Conservation (phyloP, 2,113 vertebrate species). For the Lathamus discolor region DNA sequence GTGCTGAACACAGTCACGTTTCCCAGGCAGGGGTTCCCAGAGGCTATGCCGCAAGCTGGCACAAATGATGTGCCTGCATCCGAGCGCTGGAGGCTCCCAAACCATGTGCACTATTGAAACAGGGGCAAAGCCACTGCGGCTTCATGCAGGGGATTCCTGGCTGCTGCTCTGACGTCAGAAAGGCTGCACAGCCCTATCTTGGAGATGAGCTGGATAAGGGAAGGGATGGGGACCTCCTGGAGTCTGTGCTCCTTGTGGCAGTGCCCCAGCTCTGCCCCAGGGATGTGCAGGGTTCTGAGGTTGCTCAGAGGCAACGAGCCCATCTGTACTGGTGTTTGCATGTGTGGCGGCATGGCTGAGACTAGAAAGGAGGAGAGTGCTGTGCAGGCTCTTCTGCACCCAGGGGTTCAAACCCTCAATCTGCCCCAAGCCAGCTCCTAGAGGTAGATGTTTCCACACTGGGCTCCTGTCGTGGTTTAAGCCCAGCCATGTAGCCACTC, state of each 20-base stretch:
- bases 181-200: not conserved
- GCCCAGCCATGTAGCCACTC: too few relatives aligned
- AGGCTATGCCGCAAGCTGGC: not conserved
- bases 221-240: not conserved
- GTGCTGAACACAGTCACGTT: not conserved
- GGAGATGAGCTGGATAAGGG: not conserved
- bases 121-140: not conserved
- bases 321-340: not conserved
- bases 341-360: fast-evolving
- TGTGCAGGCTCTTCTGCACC: not conserved
- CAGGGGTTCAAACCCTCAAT: not conserved
- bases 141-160: constrained; percentile 44
- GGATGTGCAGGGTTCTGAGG: not conserved
- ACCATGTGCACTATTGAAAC: not conserved
- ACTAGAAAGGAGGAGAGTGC: not conserved
- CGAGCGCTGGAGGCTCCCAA: not conserved
- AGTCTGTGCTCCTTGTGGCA: not conserved
- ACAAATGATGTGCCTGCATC: not conserved
- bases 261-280: not conserved
- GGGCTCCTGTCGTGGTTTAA: too few relatives aligned
- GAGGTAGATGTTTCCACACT: not conserved
- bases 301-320: not conserved
- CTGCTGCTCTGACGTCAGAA: constrained; percentile 8
- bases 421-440: not conserved
- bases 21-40: not conserved